Base-by-base conservation (phyloP, 2,888 invertebrate genomes). In the Linnaemya tessellans region DNA sequence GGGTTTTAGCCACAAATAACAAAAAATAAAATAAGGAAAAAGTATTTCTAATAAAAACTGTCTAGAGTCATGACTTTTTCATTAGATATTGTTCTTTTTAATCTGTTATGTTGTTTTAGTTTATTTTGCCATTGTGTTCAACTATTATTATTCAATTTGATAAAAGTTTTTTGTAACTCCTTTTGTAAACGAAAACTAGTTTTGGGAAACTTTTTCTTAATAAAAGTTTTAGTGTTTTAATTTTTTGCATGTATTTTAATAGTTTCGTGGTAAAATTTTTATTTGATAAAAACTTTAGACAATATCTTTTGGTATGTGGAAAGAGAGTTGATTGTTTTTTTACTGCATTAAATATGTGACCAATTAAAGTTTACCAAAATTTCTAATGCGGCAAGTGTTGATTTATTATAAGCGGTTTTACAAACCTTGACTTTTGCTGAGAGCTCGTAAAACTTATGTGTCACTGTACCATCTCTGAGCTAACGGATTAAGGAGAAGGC, bases 31-130 rank as follows among this genome's bases (percentile, higher is more conserved):
- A 58, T 3, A 15, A 15, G 8, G 18, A 41, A 77, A 46, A 68
- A 54, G 22, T 51, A 15, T 51, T 70, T 13, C 51, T 35, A 62
- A 62, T n/a, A 64, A 71, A 43, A 60, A 73, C 46, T 82, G 11
- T 78, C 54, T 58, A 41, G 68, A 74, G 74, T 84, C 83, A 84
- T 84, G 83, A 79, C 51, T 84, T 79, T 84, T 83, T 84, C 79
- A 84, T 84, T 79, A 64, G 46, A 67, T 64, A 74, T 25, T 20
- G 67, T 64, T 51, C 20, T 43, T 35, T 30, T 58, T 35, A 22
- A 43, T n/a, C 10, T 58, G 62, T 62, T 60, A 35, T 56, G 22
- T 74, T 73, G 13, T 43, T 51, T 13, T 15, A 9, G 15, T 51
- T 79, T 20, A 18, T 22, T 54, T 62, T 18, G 30, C n/a, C 54